These are phyloP conservation scores for Hesperia comma DNA, from an alignment of 2,888 invertebrate species.

Conservation along the genomic window DNA sequence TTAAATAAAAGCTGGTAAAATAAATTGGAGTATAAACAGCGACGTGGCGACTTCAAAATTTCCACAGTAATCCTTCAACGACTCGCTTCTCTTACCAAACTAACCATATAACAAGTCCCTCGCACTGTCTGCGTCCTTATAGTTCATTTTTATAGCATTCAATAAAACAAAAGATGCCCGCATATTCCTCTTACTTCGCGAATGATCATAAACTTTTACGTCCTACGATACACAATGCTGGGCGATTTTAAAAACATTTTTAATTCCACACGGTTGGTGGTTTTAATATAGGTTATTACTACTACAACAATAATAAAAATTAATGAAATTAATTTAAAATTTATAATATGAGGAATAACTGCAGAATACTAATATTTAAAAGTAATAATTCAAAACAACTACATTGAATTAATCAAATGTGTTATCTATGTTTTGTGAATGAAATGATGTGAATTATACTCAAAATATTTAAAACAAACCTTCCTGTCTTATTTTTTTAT, in stretches of 20 bases:
- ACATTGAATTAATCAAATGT: too few species aligned
- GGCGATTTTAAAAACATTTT: constrained; percentile 20
- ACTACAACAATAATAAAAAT: neutral
- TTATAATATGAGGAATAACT: too few species aligned
- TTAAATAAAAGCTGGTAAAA: too few species aligned
- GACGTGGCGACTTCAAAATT: neutral
- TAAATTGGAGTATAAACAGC: neutral
- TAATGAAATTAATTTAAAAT: neutral
- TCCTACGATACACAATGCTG: constrained; percentile 24
- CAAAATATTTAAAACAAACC: neutral
- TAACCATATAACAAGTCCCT: constrained; percentile 10
- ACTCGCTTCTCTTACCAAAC: neutral
- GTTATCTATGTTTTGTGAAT: too few species aligned
- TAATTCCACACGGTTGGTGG: constrained; percentile 23
- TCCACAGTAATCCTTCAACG: neutral
- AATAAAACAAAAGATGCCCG: constrained; percentile 38
- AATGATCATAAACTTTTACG: constrained; percentile 35
- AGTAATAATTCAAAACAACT: too few species aligned
- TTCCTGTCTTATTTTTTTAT: too few species aligned
- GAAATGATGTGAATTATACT: neutral
- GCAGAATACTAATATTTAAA: too few species aligned
- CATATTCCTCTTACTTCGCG: constrained; percentile 35
- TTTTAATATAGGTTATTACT: constrained; percentile 24
- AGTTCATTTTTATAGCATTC: constrained; percentile 35
- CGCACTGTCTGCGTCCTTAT: constrained; percentile 6